Evolutionary conservation across 2,113 vertebrate species (phyloP).

Genomic region (Burhinus oedicnemus): DNA sequence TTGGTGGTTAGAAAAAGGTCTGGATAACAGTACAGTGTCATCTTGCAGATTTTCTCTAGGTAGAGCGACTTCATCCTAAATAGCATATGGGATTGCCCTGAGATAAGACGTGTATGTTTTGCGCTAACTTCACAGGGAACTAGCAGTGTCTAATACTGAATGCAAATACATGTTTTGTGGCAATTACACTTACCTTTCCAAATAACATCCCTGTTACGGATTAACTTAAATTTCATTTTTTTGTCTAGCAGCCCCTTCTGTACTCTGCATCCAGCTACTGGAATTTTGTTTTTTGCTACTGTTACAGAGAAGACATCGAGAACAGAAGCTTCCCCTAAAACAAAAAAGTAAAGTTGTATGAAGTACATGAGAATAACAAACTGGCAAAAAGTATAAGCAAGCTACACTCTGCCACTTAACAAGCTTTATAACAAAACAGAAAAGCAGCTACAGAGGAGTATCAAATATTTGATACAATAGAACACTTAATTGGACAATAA

Average conservation of each 20-base stretch:
- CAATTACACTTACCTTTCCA: conserved; percentile 87
- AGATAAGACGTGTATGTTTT: fast-evolving
- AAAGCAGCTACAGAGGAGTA: background rate
- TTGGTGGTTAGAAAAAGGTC: background rate
- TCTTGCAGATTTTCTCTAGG: background rate
- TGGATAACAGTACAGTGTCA: background rate
- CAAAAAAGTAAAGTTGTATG: background rate
- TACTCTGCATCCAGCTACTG: conserved; percentile 93
- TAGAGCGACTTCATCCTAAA: background rate
- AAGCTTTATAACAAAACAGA: background rate
- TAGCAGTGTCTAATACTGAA: fast-evolving
- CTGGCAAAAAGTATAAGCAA: background rate
- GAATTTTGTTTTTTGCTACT: conserved; percentile 87
- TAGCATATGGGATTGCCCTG: background rate
- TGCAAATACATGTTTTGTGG: fast-evolving
- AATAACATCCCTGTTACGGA: conserved; percentile 75
- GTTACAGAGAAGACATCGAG: conserved; percentile 85
- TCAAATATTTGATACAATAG: background rate
- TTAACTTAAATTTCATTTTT: conserved; percentile 83
- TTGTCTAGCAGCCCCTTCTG: conserved; percentile 90
- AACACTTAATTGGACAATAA: background rate
- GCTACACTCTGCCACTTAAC: background rate
- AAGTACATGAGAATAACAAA: background rate
- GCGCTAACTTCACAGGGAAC: background rate
- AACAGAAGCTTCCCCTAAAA: conserved; percentile 85